Evolutionary conservation across 2,113 vertebrate genomes (phyloP), one percentile per base, ranked within the genome.

Genomic region (Sclerurus mexicanus): DNA sequence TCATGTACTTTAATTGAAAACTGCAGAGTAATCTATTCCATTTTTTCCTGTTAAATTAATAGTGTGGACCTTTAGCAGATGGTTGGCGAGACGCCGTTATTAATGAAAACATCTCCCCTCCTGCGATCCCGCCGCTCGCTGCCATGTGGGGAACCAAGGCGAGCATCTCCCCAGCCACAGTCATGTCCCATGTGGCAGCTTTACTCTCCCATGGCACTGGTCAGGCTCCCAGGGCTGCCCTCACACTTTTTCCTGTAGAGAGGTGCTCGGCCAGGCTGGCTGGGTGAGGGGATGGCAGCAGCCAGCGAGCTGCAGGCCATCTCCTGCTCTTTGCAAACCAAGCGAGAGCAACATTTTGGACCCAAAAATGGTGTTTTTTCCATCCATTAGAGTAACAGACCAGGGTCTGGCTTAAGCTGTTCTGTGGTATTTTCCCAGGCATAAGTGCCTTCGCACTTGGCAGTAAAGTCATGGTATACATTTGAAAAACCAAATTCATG

Each of bases 1-100:
- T 96, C 90, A 63, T 96, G 95, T 96, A 95, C 94, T 97, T 96
- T 97, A 98, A 98, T 98, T 98, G 97, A 97, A 97, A 98, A 95
- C 89, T 86, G 87, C 95, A 81, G 89, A 93, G 91, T 92, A 92
- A 96, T 97, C 95, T 92, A 72, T 86, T 94, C 84, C 39, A 28
- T 91, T 95, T 96, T 96, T 96, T 74, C 55, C 78, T 63, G 64
- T 91, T 96, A 94, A 96, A 96, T 96, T 94, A 94, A 96, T 96
- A 94, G 97, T 31, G 60, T 92, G 95, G 96, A 97, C 96, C 96
- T 97, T 96, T 96, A 97, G 95, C 94, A 97, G 96, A 96, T 92
- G 90, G 93, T 88, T 95, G 66, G 83, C 15, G 73, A 93, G 97
- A 94, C 21, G 24, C 79, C 20, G 93, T 93, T 95, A 93, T 93